Evolutionary conservation across 2,888 invertebrate species (phyloP), one percentile per base, ranked within the genome.

Genomic region (Asteroscopus sphinx): DNA sequence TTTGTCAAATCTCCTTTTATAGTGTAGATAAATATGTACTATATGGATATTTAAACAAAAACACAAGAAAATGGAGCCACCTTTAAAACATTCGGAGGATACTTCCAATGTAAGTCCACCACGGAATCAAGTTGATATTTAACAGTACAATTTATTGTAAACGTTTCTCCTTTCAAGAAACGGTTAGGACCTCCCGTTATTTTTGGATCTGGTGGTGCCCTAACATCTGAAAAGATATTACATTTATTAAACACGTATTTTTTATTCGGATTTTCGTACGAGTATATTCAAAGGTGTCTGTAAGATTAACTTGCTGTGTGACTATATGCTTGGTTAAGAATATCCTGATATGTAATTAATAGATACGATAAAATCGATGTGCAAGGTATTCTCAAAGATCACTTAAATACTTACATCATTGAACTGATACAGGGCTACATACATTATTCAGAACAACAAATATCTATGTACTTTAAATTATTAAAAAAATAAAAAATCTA

Each of bases 131-230:
- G 69, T 65, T 79, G 47, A 51, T 84, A 89, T 4, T 60, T 36
- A 32, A 88, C 85, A 6, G 89, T 85, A 65, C 93, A 93, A 63
- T 88, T 90, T 1, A 93, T 68, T 12, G 84, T 72, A 76, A 93
- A 90, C 1, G 80, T 81, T 77, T 93, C 92, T 1, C 86, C 87
- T 48, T 76, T 57, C 33, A 91, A 67, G 72, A 91, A 93, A 42
- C 78, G 60, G 5, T 13, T 28, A 5, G 68, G 55, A 4, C 51
- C 73, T 1, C 54, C 49, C 25, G 7, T 28, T 47, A 91, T 79
- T 6, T 36, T 74, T 9, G 91, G 88, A n/a, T 16, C 40, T 17
- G 84, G 86, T 35, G 83, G 81, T 32, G 66, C 68, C 47, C 47
- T 62, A 62, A 65, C 67, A 41, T 56, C 80, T 85, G 81, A 33